These are phyloP conservation scores for Xanthostigma xanthostigma DNA, from an alignment of 2,888 invertebrate species.

Conservation along the genomic window DNA sequence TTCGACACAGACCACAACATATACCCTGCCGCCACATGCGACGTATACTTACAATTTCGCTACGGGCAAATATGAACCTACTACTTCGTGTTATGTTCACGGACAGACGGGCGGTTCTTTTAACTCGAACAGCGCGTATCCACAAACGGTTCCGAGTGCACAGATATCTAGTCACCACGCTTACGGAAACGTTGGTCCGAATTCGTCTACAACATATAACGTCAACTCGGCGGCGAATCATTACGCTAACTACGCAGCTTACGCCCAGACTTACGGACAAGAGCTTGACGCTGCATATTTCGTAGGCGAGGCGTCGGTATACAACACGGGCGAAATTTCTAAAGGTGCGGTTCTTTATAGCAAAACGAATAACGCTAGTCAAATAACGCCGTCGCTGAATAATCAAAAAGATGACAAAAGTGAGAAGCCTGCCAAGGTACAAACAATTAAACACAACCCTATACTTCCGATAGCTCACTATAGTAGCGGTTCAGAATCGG, in stretches of 20 bases:
- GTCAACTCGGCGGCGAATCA: too few species aligned
- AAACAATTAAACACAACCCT: slow-evolving; percentile 15
- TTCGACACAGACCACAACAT: slow-evolving; percentile 6
- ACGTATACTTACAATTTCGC: slow-evolving; percentile 4
- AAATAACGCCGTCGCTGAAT: not conserved
- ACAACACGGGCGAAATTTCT: not conserved
- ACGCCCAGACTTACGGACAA: not conserved
- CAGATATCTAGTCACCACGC: too few species aligned
- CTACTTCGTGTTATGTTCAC: not conserved
- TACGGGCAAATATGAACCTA: slow-evolving; percentile 4
- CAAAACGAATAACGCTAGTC: not conserved
- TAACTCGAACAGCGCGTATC: not conserved
- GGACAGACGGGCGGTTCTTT: not conserved
- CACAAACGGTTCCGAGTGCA: not conserved
- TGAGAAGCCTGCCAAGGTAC: not conserved
- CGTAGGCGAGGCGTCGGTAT: not conserved
- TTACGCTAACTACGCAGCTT: not conserved
- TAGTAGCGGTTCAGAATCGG: slow-evolving; percentile 23
- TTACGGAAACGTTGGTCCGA: too few species aligned
- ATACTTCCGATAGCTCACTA: slow-evolving; percentile 22
- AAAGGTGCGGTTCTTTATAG: slow-evolving; percentile 3
- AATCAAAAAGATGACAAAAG: not conserved
- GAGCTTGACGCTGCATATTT: not conserved
- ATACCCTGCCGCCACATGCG: slow-evolving; percentile 1
- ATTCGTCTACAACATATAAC: too few species aligned